Evolutionary conservation across 1,140 invertebrate species (phyloP).

Genomic region (Hycleus cichorii): DNA sequence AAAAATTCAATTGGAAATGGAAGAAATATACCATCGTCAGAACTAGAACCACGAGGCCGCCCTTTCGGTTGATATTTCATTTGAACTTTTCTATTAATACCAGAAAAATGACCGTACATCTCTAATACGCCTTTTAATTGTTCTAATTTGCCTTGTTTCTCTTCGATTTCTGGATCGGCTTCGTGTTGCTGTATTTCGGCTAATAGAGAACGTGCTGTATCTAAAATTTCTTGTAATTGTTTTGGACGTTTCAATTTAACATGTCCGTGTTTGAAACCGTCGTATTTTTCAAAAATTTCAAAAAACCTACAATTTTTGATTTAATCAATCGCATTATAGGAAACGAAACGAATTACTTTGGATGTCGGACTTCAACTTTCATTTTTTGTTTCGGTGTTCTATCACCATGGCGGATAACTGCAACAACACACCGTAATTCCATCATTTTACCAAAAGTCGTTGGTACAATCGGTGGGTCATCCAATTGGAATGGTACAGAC

Average conservation of each 20-base stretch:
- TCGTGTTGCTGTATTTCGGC: constrained; percentile 78
- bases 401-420: constrained; percentile 97
- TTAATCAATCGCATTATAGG: constrained; percentile 1
- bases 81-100: constrained; percentile 99
- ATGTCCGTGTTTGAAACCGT: constrained; percentile 90
- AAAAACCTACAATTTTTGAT: constrained; percentile 70
- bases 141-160: constrained; percentile 93
- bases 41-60: constrained; percentile 83
- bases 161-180: constrained; percentile 88
- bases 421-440: constrained; percentile 96
- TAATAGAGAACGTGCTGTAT: constrained; percentile 84
- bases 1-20: not conserved
- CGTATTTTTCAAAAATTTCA: constrained; percentile 97
- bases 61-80: constrained; percentile 98
- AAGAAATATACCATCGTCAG: constrained; percentile 76
- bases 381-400: constrained; percentile 99
- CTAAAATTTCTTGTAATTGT: constrained; percentile 94
- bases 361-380: constrained; percentile 99
- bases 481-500: constrained; percentile 92
- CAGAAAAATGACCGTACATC: constrained; percentile 99
- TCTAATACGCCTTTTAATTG: constrained; percentile 97
- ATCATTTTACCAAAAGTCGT: constrained; percentile 99
- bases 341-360: constrained; percentile 59
- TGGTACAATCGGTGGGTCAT: constrained; percentile 97
- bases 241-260: constrained; percentile 97